These are phyloP conservation scores for Stenolophus ochropezus DNA, from an alignment of 2,888 invertebrate species.

Conservation along the genomic window DNA sequence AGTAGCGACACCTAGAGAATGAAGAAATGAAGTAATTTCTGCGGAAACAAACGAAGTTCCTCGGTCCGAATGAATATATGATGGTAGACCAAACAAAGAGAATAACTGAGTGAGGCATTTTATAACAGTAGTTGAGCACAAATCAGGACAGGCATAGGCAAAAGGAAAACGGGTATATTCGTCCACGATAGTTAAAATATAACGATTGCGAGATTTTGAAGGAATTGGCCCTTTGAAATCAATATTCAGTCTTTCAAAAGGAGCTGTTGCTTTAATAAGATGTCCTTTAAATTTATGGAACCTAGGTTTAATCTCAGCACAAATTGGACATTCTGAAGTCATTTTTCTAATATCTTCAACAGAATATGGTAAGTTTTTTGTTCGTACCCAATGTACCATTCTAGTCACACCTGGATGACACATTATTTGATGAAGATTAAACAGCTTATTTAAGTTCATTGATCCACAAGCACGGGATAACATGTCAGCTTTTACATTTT, in stretches of 20 bases:
- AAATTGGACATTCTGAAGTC: conserved; percentile 58
- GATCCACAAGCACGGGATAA: conserved; percentile 60
- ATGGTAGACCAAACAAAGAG: conserved; percentile 62
- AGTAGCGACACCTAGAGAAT: conserved; percentile 59
- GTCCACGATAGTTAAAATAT: conserved; percentile 62
- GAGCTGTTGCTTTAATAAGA: conserved; percentile 61
- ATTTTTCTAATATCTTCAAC: conserved; percentile 27
- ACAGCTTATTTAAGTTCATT: conserved; percentile 17
- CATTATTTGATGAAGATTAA: conserved; percentile 54
- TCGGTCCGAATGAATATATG: conserved; percentile 63
- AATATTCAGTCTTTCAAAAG: conserved; percentile 64
- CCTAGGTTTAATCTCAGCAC: conserved; percentile 61
- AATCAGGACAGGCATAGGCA: conserved; percentile 61
- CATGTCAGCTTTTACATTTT: conserved; percentile 58
- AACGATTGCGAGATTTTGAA: conserved; percentile 49
- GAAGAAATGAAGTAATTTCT: conserved; percentile 60
- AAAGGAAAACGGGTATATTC: conserved; percentile 60
- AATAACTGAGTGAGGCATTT: conserved; percentile 47
- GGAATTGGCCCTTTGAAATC: conserved; percentile 61
- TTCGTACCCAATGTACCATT: conserved; percentile 61
- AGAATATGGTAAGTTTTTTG: conserved; percentile 59
- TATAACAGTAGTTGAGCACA: conserved; percentile 60
- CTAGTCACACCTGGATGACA: conserved; percentile 61
- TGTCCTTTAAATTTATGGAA: conserved; percentile 51
- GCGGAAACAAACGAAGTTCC: conserved; percentile 61